Evolutionary conservation across 2,888 invertebrate genomes (phyloP).

Genomic region (Tupiocoris notatus): DNA sequence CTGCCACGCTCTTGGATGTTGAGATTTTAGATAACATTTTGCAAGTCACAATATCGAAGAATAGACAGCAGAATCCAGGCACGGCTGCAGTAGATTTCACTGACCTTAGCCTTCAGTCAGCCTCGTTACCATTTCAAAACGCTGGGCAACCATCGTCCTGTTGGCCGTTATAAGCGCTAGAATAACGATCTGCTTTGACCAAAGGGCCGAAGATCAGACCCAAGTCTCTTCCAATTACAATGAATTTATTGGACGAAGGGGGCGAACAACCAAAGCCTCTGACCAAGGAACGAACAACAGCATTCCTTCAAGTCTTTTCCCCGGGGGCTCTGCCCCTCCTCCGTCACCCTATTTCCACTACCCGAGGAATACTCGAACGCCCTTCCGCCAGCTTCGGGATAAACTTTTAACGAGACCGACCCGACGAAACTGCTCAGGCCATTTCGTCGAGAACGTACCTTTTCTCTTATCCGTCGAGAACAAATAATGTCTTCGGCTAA

Average conservation of each 20-base stretch:
- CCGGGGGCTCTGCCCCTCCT: not conserved
- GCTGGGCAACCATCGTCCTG: no score
- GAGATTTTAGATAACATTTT: no score
- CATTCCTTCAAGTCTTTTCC: conserved; percentile 3
- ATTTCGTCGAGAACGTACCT: not conserved
- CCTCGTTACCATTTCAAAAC: no score
- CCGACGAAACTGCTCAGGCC: conserved; percentile 1
- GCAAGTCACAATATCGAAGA: no score
- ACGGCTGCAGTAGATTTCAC: no score
- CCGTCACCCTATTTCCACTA: not conserved
- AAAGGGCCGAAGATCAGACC: not conserved
- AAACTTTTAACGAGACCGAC: conserved; percentile 39
- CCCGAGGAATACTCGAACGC: not conserved
- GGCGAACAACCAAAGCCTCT: not conserved
- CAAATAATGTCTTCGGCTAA: conserved; percentile 42
- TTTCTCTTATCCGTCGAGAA: conserved; percentile 22
- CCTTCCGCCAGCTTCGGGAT: conserved; percentile 3
- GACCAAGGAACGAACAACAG: conserved; percentile 15
- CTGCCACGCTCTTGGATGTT: no score
- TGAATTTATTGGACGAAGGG: not conserved
- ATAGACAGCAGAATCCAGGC: no score
- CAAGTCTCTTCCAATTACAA: conserved; percentile 19
- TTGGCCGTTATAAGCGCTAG: no score
- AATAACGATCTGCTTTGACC: not conserved
- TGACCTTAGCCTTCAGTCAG: no score